Evolutionary conservation across 2,888 invertebrate species (phyloP), one percentile per base, ranked within the genome.

Genomic region (Drosophila tanythrix): DNA sequence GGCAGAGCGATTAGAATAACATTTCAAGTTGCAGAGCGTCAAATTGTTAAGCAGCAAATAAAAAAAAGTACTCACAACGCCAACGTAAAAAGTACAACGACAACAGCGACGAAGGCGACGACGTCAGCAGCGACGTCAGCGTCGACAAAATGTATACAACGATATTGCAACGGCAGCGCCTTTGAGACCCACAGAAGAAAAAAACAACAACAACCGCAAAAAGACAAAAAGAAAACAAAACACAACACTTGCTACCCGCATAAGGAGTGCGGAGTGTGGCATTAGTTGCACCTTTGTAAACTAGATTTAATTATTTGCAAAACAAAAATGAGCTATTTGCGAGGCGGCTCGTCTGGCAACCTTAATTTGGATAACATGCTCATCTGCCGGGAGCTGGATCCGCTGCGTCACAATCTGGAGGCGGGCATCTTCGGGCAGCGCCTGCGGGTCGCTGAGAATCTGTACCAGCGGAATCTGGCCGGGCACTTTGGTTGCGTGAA

Each of bases 401-500:
- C 73, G 27, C 31, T 40, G 40, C 38, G 62, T 7, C 56, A 55
- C 67, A 79, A 85, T 53, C 36, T 77, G 7, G 69, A 75, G 58
- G 52, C 82, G 2, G 46, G 51, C 61, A 87, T 82, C 29, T 93
- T 91, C 89, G 93, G 93, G 74, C 94, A 94, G 79, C 95, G 97
- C 74, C 94, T 97, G 74, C 94, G 94, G 66, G 94, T 94, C 70
- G 96, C 97, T 10, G 95, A 95, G 92, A 96, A 96, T 94, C 94
- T 98, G 50, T 98, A 95, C 93, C 95, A 96, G 85, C 96, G 96
- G 90, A 97, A 98, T 94, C 94, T 98, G 67, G 94, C 96, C 81
- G 97, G 97, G 80, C 98, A 98, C 94, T 98, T 96, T 94, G 98
- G 98, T 91, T 99, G 98, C 95, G 98, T 99, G 68, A 99, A 99